A percentile compares a stretch with the other conserved stretches of the same genome.
Conservation (phyloP, 2,888 invertebrate genomes). For the Exocentrus adspersus region DNA sequence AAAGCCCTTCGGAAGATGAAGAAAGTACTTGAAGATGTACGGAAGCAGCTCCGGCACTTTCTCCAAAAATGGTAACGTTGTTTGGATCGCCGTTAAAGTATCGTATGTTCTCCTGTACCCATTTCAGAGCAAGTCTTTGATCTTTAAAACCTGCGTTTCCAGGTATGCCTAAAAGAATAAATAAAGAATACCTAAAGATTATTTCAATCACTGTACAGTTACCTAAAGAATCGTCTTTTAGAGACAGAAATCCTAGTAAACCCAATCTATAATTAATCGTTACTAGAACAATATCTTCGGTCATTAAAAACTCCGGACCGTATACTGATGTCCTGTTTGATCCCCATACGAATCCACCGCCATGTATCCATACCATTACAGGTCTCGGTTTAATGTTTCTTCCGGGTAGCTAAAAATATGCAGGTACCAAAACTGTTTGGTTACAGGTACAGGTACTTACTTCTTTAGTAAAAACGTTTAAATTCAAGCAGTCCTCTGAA, state of each 20-base stretch:
- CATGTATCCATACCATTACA: slow-evolving; percentile 62
- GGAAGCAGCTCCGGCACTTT: slow-evolving; percentile 5
- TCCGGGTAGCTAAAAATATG: slow-evolving; percentile 22
- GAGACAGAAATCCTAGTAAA: slow-evolving; percentile 62
- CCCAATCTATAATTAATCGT: slow-evolving; percentile 58
- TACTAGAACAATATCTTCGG: slow-evolving; percentile 56
- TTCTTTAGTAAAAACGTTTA: slow-evolving; percentile 63
- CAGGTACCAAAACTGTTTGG: too few relatives aligned
- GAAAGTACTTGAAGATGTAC: slow-evolving; percentile 1
- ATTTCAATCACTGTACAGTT: too few relatives aligned
- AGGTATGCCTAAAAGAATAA: slow-evolving; percentile 56
- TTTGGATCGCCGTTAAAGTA: slow-evolving; percentile 65
- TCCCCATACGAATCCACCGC: slow-evolving; percentile 57
- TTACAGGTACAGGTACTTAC: slow-evolving; percentile 44
- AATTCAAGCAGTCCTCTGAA: slow-evolving; percentile 63
- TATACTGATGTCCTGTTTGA: slow-evolving; percentile 51
- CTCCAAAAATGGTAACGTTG: slow-evolving; percentile 60
- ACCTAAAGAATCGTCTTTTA: slow-evolving; percentile 62
- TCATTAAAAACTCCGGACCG: slow-evolving; percentile 57
- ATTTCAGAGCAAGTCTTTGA: slow-evolving; percentile 64
- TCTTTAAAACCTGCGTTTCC: slow-evolving; percentile 68
- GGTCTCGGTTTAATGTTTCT: slow-evolving; percentile 46
- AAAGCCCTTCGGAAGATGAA: slow-evolving; percentile 10
- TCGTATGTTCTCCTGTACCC: slow-evolving; percentile 64
- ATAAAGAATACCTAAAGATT: too few relatives aligned